Percentiles rank a stretch among this genome's conserved stretches.
Evolutionary conservation across 2,113 vertebrate genomes (phyloP).

Genomic region (Eolophus roseicapilla): DNA sequence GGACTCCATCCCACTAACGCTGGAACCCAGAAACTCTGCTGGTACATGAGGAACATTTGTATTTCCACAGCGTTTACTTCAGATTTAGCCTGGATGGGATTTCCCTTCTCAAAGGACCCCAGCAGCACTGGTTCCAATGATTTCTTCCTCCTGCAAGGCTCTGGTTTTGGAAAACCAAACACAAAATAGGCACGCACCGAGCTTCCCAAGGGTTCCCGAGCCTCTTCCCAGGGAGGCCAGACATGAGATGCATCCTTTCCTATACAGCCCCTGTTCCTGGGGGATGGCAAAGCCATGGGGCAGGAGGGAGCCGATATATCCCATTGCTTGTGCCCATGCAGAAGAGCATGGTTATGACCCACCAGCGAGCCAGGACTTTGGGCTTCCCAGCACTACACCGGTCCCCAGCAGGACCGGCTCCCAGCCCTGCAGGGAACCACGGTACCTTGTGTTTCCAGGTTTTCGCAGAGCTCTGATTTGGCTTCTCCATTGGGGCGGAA

Average conservation of each 20-base stretch:
- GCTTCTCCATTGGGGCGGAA: constrained; percentile 94
- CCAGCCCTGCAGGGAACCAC: accelerated
- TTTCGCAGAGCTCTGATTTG: constrained; percentile 95
- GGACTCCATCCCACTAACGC: neutral
- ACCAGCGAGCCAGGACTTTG: neutral
- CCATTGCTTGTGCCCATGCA: neutral
- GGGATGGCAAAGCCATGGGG: neutral
- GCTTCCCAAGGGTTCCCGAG: neutral
- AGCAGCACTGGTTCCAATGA: neutral
- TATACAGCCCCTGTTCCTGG: accelerated
- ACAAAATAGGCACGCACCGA: neutral
- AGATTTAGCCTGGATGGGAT: neutral
- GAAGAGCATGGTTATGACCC: neutral
- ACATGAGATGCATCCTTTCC: neutral
- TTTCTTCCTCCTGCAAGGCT: neutral
- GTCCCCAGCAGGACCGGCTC: neutral
- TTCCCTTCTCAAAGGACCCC: neutral
- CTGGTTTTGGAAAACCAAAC: neutral
- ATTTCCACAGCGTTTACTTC: neutral
- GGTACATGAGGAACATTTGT: neutral
- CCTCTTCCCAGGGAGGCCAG: neutral
- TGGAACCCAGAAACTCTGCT: neutral
- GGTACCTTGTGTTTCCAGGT: constrained; percentile 91
- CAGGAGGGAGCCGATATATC: neutral
- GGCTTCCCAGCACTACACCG: accelerated